A percentile compares a stretch with the other conserved stretches of the same genome.
These are phyloP conservation scores for Whitmania pigra DNA, from an alignment of 1,140 invertebrate genomes.

Conservation along the genomic window DNA sequence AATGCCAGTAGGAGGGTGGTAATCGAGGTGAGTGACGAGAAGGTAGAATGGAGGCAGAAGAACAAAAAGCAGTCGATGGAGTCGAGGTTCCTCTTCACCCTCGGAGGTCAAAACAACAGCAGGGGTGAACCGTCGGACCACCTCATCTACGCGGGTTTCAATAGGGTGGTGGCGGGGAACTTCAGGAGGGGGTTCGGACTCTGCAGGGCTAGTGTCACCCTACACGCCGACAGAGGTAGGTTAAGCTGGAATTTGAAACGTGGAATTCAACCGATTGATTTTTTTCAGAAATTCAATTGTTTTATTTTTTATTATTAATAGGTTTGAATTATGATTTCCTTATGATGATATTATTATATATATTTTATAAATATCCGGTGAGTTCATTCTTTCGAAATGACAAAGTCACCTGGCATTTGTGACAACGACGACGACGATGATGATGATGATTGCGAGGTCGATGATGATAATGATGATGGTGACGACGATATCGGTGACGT, in stretches of 20 bases:
- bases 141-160: constrained; percentile 36
- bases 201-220: constrained; percentile 33
- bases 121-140: constrained; percentile 29
- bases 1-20: constrained; percentile 15
- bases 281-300: neutral
- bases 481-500: neutral
- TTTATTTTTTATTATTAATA: neutral
- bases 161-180: constrained; percentile 36
- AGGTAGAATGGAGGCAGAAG: constrained; percentile 32
- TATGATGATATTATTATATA: too few relatives aligned
- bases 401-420: too few relatives aligned
- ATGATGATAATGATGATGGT: neutral
- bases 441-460: neutral
- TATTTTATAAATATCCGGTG: too few relatives aligned
- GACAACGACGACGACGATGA: neutral
- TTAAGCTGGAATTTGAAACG: neutral
- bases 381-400: too few relatives aligned
- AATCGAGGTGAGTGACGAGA: constrained; percentile 33
- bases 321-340: too few relatives aligned
- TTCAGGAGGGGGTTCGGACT: constrained; percentile 36
- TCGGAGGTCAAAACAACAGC: constrained; percentile 31
- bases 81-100: constrained; percentile 34
- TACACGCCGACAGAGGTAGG: constrained; percentile 27
- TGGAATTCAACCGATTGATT: neutral
- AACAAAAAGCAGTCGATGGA: constrained; percentile 31